Percentiles rank a stretch among this genome's conserved stretches.
Evolutionary conservation across 2,113 vertebrate genomes (phyloP).

Genomic region (Drymodes brunneopygia): DNA sequence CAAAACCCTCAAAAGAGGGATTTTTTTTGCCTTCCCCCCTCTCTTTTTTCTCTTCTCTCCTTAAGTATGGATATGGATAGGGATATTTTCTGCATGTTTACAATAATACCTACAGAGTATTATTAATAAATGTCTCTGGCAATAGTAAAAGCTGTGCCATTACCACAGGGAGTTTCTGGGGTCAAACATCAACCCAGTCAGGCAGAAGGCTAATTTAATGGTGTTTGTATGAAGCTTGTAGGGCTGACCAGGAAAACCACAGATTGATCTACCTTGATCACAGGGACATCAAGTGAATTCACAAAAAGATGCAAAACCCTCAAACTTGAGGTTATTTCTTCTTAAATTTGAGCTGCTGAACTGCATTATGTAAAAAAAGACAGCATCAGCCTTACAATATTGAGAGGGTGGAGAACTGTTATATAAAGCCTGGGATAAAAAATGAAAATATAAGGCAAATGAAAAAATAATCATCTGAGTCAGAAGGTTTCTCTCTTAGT

Average conservation of each 20-base stretch:
- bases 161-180: not conserved
- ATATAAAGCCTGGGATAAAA: not conserved
- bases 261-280: not conserved
- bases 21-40: too few relatives aligned
- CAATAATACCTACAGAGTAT: not conserved
- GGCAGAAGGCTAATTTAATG: not conserved
- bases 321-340: not conserved
- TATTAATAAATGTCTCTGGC: not conserved
- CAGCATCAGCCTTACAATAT: accelerated
- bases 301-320: not conserved
- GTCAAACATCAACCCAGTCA: not conserved
- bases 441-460: not conserved
- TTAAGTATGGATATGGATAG: not conserved
- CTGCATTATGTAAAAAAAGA: not conserved
- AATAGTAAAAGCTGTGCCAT: not conserved
- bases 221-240: too few relatives aligned
- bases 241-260: not conserved
- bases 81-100: not conserved
- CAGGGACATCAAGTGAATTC: accelerated
- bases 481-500: not conserved
- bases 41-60: too few relatives aligned
- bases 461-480: not conserved
- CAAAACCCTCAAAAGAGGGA: too few relatives aligned
- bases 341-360: not conserved
- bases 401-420: not conserved